Evolutionary conservation across 37 sponge, comb jelly and placozoan species (phyloP).

Genomic region (Petrosia ficiformis): DNA sequence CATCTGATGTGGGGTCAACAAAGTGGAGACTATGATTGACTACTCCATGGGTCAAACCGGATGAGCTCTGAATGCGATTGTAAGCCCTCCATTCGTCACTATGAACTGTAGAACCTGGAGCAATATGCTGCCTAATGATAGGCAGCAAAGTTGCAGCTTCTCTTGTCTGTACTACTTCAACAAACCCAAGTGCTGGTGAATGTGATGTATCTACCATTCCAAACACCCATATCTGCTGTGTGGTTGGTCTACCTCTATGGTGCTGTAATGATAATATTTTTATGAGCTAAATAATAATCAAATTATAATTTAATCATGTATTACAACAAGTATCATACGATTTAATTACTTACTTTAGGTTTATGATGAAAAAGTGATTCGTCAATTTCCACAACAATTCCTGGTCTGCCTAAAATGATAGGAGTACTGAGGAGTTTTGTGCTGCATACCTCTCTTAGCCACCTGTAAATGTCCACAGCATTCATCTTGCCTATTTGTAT

Average conservation of each 20-base stretch:
- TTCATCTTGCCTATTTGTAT: neutral
- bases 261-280: neutral
- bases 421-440: neutral
- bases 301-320: too few relatives aligned
- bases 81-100: neutral
- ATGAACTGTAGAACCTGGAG: neutral
- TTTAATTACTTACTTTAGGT: conserved; percentile 30
- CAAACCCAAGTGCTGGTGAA: conserved; percentile 54
- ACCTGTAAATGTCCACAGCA: conserved; percentile 18
- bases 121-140: conserved; percentile 29
- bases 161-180: conserved; percentile 50
- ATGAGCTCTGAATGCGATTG: neutral
- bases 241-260: neutral
- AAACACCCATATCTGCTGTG: neutral
- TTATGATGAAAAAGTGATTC: conserved; percentile 59
- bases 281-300: neutral
- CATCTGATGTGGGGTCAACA: neutral
- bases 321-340: too few relatives aligned
- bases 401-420: conserved; percentile 35
- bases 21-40: neutral
- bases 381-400: conserved; percentile 43
- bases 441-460: conserved; percentile 40
- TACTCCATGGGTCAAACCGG: neutral
- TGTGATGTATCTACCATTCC: conserved; percentile 45
- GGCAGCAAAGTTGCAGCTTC: conserved; percentile 65